Base-by-base conservation (phyloP, 2,888 invertebrate species). In the Macroteleia sp. region DNA sequence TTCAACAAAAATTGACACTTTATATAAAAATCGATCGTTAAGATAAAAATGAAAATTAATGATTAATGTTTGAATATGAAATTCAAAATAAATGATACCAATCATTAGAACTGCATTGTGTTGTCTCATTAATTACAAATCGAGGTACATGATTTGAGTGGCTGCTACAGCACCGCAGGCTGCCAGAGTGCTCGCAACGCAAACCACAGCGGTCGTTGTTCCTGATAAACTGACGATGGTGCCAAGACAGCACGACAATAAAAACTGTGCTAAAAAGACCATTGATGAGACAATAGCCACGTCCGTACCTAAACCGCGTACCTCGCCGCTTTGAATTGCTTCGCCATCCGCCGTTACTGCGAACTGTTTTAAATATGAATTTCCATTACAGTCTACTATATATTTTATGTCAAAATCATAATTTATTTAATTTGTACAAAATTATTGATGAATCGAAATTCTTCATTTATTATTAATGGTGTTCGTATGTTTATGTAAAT, bases 211-310 rank as follows among this genome's bases (percentile, higher is more conserved):
- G 0, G 97, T 96, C 0, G 98, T 98, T 54, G 97, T 96, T 36
- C 97, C 96, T 0, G 95, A 94, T 3, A 94, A 91, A 73, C 94
- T 94, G 6, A 98, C 96, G 52, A 98, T 95, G 20, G 95, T 94
- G 0, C 98, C 97, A 94, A 98, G 95, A 85, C 95, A 95, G 83
- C 97, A 93, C 0, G 98, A 98, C 9, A 99, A 93, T 32, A 97
- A 93, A 86, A 98, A 97, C 91, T 99, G 99, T 0, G 98, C 98
- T 78, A 98, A 93, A 91, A 99, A 99, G 2, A 97, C 98, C 96
- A 98, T 98, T 88, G 97, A 97, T 88, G 97, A 97, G 32, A 99
- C 96, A 57, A 98, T 95, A 0, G 98, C 98, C 0, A 99, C 95
- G 90, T 99, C 98, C 0, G 98, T 99, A 5, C 98, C 98, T 57